These are phyloP conservation scores for Dendroctonus valens DNA, from an alignment of 1,140 invertebrate species.

Conservation along the genomic window DNA sequence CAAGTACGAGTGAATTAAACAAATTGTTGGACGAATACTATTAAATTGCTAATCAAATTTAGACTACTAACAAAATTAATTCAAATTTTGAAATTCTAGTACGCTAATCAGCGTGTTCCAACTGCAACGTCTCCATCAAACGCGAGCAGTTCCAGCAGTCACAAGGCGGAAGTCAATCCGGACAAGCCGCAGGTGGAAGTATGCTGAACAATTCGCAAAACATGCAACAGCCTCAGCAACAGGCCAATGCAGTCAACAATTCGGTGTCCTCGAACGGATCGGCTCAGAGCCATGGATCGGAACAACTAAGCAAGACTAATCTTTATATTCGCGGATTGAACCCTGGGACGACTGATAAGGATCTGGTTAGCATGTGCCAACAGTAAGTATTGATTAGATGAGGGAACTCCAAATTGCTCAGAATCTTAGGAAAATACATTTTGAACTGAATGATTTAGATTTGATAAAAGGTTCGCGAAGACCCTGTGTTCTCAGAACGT, in stretches of 20 bases:
- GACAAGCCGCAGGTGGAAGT: slow-evolving; percentile 52
- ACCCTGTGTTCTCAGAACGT: too few relatives aligned
- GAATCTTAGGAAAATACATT: too few relatives aligned
- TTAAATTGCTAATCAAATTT: too few relatives aligned
- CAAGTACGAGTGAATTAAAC: too few relatives aligned
- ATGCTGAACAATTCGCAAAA: slow-evolving; percentile 21
- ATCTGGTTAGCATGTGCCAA: slow-evolving; percentile 93
- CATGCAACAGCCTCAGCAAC: slow-evolving; percentile 25
- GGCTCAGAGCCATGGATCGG: slow-evolving; percentile 49
- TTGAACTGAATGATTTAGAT: too few relatives aligned
- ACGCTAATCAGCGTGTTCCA: slow-evolving; percentile 71
- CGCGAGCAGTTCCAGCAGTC: slow-evolving; percentile 79
- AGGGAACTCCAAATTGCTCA: too few relatives aligned
- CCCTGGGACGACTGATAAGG: slow-evolving; percentile 94
- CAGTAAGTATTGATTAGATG: slow-evolving; percentile 68
- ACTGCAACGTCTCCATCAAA: slow-evolving; percentile 82
- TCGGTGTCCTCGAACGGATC: slow-evolving; percentile 36
- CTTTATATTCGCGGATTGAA: slow-evolving; percentile 95
- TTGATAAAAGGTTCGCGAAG: too few relatives aligned
- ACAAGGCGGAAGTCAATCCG: slow-evolving; percentile 75
- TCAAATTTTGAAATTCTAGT: slow-evolving; percentile 61
- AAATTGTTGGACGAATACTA: too few relatives aligned
- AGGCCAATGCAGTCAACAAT: slow-evolving; percentile 38
- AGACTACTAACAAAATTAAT: too few relatives aligned
- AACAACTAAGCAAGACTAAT: slow-evolving; percentile 96